Evolutionary conservation across 1,140 invertebrate genomes (phyloP).

Genomic region (Thaumetopoea pityocampa): DNA sequence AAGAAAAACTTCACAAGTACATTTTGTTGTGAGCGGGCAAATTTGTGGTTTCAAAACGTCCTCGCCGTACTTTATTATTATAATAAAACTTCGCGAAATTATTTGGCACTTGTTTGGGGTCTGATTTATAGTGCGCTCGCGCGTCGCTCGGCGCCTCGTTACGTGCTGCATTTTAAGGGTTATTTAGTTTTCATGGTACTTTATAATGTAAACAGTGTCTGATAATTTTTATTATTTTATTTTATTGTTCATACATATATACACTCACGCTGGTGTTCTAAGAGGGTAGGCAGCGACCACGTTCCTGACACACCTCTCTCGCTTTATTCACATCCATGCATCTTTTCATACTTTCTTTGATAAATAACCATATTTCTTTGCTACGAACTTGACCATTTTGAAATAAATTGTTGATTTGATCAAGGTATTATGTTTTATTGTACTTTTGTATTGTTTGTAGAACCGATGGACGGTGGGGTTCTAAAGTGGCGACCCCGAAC

Average conservation of each 20-base stretch:
- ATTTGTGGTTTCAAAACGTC: slow-evolving; percentile 55
- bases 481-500: too few relatives aligned
- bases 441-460: too few relatives aligned
- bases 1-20: slow-evolving; percentile 43
- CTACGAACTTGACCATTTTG: too few relatives aligned
- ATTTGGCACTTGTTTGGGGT: slow-evolving; percentile 40
- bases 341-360: too few relatives aligned
- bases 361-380: too few relatives aligned
- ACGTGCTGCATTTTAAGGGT: slow-evolving; percentile 28
- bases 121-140: slow-evolving; percentile 42
- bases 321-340: too few relatives aligned
- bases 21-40: slow-evolving; percentile 47
- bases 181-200: slow-evolving; percentile 14
- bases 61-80: slow-evolving; percentile 50
- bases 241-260: slow-evolving; percentile 1
- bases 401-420: too few relatives aligned
- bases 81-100: slow-evolving; percentile 60
- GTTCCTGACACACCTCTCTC: too few relatives aligned
- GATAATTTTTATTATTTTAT: slow-evolving; percentile 14
- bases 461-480: too few relatives aligned
- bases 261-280: not conserved
- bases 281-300: too few relatives aligned
- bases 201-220: not conserved
- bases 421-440: too few relatives aligned
- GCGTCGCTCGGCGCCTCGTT: slow-evolving; percentile 31